These are phyloP conservation scores for Cheilosia vulpina DNA, from an alignment of 2,888 invertebrate species.

Conservation along the genomic window DNA sequence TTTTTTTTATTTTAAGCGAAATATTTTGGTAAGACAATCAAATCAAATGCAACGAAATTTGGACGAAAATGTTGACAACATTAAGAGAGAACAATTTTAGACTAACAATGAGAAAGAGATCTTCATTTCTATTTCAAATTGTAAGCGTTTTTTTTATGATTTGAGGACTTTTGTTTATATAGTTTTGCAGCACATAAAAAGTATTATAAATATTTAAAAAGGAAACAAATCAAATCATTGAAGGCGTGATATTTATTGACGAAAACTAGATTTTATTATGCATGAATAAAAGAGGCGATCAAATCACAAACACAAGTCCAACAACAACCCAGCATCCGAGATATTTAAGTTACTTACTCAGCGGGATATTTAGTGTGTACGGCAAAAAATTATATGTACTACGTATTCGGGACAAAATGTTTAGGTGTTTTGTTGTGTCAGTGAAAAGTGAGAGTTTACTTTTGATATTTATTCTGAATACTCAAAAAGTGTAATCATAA, in stretches of 20 bases:
- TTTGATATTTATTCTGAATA: no score
- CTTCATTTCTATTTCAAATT: constrained; percentile 11
- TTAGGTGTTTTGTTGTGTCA: neutral
- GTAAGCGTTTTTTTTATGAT: constrained; percentile 37
- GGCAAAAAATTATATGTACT: neutral
- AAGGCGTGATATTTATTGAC: constrained; percentile 4
- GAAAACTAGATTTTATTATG: neutral
- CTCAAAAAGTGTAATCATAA: no score
- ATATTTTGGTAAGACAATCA: constrained; percentile 7
- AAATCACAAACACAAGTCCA: constrained; percentile 16
- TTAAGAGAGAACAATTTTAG: constrained; percentile 22
- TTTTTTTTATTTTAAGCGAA: constrained; percentile 6
- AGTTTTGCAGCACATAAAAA: constrained; percentile 10
- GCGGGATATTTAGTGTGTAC: neutral
- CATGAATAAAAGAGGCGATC: neutral
- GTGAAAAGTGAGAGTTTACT: neutral
- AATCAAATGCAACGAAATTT: constrained; percentile 6
- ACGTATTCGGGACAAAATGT: neutral
- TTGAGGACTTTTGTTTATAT: neutral
- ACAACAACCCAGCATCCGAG: constrained; percentile 4
- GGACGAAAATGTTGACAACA: constrained; percentile 45
- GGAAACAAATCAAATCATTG: neutral
- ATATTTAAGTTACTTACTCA: constrained; percentile 18
- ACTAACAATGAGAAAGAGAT: constrained; percentile 8
- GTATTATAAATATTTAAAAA: neutral